Percentiles rank a stretch among this genome's conserved stretches.
These are phyloP conservation scores for Drosophila nigromelanica DNA, from an alignment of 1,140 invertebrate species.

Conservation along the genomic window DNA sequence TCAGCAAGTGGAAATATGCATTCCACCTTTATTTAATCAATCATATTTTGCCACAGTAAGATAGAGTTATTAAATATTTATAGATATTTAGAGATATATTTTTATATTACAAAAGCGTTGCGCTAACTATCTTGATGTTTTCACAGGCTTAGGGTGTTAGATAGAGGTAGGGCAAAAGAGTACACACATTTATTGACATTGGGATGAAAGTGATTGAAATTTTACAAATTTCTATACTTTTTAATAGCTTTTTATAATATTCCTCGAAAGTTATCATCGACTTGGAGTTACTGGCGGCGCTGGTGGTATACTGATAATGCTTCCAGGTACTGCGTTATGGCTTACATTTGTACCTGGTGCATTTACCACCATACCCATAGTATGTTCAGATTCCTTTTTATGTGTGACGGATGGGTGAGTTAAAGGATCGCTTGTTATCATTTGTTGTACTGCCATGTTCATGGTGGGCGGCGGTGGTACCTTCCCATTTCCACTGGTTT, in stretches of 20 bases:
- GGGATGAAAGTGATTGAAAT: conserved; percentile 54
- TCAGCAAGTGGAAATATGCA: background rate
- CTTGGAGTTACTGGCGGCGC: conserved; percentile 64
- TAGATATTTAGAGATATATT: conserved; percentile 4
- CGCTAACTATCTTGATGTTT: conserved; percentile 59
- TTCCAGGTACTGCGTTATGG: conserved; percentile 51
- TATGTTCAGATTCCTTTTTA: conserved; percentile 64
- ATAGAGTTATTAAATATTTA: conserved; percentile 50
- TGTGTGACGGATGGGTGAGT: conserved; percentile 45
- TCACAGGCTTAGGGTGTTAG: conserved; percentile 45
- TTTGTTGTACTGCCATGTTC: conserved; percentile 69
- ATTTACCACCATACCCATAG: conserved; percentile 58
- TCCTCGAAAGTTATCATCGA: conserved; percentile 70
- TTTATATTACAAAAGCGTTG: conserved; percentile 70
- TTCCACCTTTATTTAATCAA: conserved; percentile 25
- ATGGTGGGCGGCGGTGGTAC: conserved; percentile 40
- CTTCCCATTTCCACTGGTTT: conserved; percentile 42
- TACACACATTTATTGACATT: conserved; percentile 36
- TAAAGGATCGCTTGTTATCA: conserved; percentile 69
- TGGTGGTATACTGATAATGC: conserved; percentile 65
- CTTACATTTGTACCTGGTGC: conserved; percentile 41
- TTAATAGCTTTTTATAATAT: conserved; percentile 42
- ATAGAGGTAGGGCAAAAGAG: conserved; percentile 29
- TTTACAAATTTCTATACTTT: conserved; percentile 59
- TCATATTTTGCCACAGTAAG: conserved; percentile 34